Conservation (phyloP, 2,888 invertebrate species). For the Calephelis perditalis region DNA sequence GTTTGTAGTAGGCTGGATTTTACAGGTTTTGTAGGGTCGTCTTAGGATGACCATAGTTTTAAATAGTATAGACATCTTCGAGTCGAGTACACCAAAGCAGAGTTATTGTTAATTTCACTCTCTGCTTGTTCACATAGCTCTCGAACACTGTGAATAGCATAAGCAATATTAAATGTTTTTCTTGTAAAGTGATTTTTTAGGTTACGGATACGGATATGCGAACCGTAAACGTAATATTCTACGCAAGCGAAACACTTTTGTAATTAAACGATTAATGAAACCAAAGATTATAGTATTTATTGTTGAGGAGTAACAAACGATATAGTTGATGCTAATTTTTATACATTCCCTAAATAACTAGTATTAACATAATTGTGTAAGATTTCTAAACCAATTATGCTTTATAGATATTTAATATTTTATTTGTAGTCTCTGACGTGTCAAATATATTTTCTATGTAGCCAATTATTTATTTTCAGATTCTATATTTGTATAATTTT, state of each 20-base stretch:
- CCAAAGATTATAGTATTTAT: conserved; percentile 77
- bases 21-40: conserved; percentile 9
- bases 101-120: neutral
- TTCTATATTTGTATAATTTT: conserved; percentile 41
- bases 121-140: conserved; percentile 8
- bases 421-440: conserved; percentile 42
- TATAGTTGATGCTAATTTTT: conserved; percentile 66
- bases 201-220: conserved; percentile 27
- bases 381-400: conserved; percentile 12
- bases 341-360: conserved; percentile 57
- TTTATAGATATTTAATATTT: conserved; percentile 13
- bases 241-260: conserved; percentile 42
- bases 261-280: conserved; percentile 68
- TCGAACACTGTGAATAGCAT: conserved; percentile 7
- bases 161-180: conserved; percentile 5
- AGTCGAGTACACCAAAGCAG: conserved; percentile 39
- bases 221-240: conserved; percentile 29
- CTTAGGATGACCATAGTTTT: conserved; percentile 10
- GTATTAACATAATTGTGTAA: conserved; percentile 28
- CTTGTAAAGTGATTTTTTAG: neutral
- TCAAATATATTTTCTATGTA: conserved; percentile 34
- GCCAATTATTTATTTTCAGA: conserved; percentile 38
- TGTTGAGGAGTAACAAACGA: conserved; percentile 63
- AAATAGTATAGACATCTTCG: conserved; percentile 32
- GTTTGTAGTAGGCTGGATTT: conserved; percentile 4